These are phyloP conservation scores for Cotesia vestalis DNA, from an alignment of 1,140 invertebrate genomes.

Conservation along the genomic window DNA sequence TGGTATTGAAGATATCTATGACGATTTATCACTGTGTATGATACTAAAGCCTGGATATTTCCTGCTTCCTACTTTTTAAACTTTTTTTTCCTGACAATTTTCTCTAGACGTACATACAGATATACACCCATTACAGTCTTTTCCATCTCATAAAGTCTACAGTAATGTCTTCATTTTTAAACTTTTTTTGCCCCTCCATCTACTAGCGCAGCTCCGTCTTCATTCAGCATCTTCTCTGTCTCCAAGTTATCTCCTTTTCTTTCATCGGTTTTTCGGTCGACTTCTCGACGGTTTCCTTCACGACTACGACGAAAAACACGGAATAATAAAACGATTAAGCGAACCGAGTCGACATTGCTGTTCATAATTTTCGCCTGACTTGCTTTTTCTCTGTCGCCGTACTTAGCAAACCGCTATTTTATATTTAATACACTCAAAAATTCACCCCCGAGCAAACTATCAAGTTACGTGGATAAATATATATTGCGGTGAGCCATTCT, in stretches of 20 bases:
- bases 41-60: not conserved
- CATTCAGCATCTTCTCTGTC: not conserved
- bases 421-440: not conserved
- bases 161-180: constrained; percentile 21
- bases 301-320: constrained; percentile 19
- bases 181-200: constrained; percentile 7
- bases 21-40: constrained; percentile 26
- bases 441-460: not conserved
- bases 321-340: constrained; percentile 27
- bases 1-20: constrained; percentile 21
- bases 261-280: constrained; percentile 19
- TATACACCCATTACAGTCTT: constrained; percentile 12
- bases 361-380: constrained; percentile 25
- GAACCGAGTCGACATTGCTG: constrained; percentile 22
- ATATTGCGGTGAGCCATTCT: not conserved
- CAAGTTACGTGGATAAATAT: not conserved
- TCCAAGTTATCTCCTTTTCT: constrained; percentile 6
- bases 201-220: not conserved
- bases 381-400: constrained; percentile 20
- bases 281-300: constrained; percentile 12
- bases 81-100: no score
- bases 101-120: no score
- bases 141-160: constrained; percentile 29
- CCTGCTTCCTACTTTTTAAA: not conserved
- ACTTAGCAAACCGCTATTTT: not conserved